Base-by-base conservation (phyloP, 2,113 vertebrate genomes). In the Columbina picui region DNA sequence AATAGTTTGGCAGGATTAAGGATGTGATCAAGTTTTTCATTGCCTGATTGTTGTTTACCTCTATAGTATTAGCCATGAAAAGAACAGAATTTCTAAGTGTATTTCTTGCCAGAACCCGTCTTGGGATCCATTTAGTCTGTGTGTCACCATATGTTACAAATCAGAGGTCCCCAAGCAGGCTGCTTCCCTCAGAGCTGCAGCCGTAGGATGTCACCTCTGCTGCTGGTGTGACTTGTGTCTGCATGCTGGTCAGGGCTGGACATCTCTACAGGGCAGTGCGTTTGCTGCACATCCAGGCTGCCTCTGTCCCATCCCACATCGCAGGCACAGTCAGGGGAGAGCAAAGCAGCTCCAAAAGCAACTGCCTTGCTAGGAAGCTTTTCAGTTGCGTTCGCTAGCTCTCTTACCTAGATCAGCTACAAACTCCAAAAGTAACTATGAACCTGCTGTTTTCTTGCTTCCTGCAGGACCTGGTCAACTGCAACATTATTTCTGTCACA, bases 401-500 rank as follows among this genome's bases (percentile, higher is more conserved):
- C 8, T 25, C 4, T 75, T 59, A 10, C 43, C 26, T 12, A 29
- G 21, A 8, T 18, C 25, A 85, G 7, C 65, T 59, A 27, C 27
- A 14, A 49, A 45, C 6, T 23, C 9, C 18, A 17, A 14, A 25
- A 9, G 60, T 47, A 38, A 64, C 25, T 10, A 12, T 8, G 22
- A 84, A 65, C 47, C 87, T 27, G 39, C 11, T 32, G 4, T 91
- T 82, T 91, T 68, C 12, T 97, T 97, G 21, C 89, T 92, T 91
- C 36, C 89, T 89, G 23, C 90, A 99, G 99, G 96, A 85, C 38
- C 78, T 98, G 29, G 89, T 99, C 86, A 98, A 98, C 59, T 99
- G 99, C 96, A 99, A 99, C 56, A 84, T 99, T 60, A 98, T 98
- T 94, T 98, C 98, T 16, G 90, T 98, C 79, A 95, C 94, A 60